Evolutionary conservation across 2,797 vertebrate species (phyloP), one percentile per base, ranked within the genome.

Genomic region (Amphiprion clarkii): DNA sequence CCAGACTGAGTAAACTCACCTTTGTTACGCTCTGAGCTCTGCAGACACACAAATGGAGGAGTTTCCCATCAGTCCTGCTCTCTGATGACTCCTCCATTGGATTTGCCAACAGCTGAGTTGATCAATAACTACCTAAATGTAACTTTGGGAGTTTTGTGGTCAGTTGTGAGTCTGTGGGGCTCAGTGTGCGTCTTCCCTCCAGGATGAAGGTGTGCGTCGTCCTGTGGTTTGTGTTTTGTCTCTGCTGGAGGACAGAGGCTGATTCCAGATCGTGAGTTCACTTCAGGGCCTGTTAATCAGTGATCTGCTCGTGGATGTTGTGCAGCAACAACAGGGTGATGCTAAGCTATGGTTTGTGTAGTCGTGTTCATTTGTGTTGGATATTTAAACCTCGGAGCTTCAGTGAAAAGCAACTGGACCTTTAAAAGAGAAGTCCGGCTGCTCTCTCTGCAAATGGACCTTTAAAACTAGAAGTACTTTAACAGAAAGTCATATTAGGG

Each of bases 201-300:
- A 83, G 69, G 67, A 92, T 91, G 91, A 90, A 81, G 71, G 52
- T 78, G 76, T 71, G 42, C 8, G 68, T 87, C 31, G 59, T 91
- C 62, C 77, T 91, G 1, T 1, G 81, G 69, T 85, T 83, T 61
- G 54, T 77, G 44, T 81, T 61, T 4, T 40, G 59, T 55, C 54
- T 87, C 54, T 61, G 70, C 16, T 74, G 80, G 77, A 82, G 59
- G 70, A 77, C 65, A 0, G 48, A 70, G 5, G 83, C 88, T 7
- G 46, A 85, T 3, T 49, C 68, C 46, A 75, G 65, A 81, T 62
- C 86, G 91, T 92, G 62, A 90, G 91, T 88, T 19, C 2, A 6
- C 2, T 40, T 40, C 39, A 40, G 5, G 13, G 13, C 4, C 16
- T 46, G 2, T 46, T 46, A 19, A 4, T 46, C 4, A 13, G 27